Percentiles rank a stretch among this genome's conserved stretches.
Evolutionary conservation across 35 echinoderm and acorn worm genomes (phyloP).

Genomic region (Ptychodera flava): DNA sequence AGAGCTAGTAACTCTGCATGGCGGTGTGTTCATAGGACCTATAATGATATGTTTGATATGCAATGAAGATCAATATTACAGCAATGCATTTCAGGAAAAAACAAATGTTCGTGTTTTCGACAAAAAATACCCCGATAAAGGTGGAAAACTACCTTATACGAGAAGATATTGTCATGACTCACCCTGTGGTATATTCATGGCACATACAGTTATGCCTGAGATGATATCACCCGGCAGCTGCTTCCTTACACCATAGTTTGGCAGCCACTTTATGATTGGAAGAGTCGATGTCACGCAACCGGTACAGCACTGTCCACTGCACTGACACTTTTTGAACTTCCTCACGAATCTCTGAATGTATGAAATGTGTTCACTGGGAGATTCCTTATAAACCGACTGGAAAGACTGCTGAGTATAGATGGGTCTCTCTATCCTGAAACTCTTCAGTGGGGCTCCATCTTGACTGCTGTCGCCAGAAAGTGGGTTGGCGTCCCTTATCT

Average conservation of each 20-base stretch:
- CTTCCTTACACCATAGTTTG: conserved; percentile 42
- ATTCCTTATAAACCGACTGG: not conserved
- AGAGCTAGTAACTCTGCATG: no score
- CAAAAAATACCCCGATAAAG: no score
- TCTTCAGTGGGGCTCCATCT: no score
- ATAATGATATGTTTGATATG: no score
- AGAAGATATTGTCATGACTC: no score
- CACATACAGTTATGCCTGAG: conserved; percentile 53
- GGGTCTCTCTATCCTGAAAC: not conserved
- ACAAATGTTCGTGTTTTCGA: no score
- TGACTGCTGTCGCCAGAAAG: no score
- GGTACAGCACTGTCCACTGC: not conserved
- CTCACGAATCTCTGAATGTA: not conserved
- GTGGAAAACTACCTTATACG: no score
- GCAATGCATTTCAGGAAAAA: no score
- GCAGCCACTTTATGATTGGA: conserved; percentile 59
- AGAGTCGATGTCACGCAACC: conserved; percentile 4
- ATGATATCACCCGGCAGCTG: conserved; percentile 25
- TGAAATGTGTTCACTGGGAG: not conserved
- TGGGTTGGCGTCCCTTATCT: no score
- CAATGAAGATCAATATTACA: no score
- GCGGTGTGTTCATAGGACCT: no score
- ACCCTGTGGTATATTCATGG: conserved; percentile 63
- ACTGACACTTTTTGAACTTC: not conserved
- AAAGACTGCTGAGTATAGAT: not conserved